phyloP scores from a whole-genome alignment of 1,140 invertebrate species.

The Drosophila elegans region DNA sequence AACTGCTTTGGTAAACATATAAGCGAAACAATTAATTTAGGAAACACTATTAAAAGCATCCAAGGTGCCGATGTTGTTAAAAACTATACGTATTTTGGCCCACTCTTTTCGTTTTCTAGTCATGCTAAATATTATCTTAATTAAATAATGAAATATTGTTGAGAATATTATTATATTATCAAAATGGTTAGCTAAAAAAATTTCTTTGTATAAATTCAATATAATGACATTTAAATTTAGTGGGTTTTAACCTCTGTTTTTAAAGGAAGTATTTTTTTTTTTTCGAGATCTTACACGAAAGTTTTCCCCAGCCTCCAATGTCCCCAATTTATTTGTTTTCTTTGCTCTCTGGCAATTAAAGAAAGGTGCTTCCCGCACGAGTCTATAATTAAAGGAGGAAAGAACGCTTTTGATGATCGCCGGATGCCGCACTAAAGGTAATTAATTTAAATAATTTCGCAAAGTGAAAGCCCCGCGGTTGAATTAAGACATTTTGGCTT shows the following conservation, averaged over 20 bases:
- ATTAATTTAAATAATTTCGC: constrained; percentile 78
- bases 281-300: background rate
- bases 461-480: constrained; percentile 58
- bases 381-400: constrained; percentile 59
- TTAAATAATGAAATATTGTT: too few relatives aligned
- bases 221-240: too few relatives aligned
- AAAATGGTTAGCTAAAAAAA: too few relatives aligned
- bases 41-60: too few relatives aligned
- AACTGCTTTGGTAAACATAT: constrained; percentile 3
- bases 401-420: constrained; percentile 55
- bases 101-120: too few relatives aligned
- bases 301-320: background rate
- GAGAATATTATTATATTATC: too few relatives aligned
- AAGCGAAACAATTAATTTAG: background rate
- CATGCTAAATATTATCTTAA: too few relatives aligned
- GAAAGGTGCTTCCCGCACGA: constrained; percentile 10
- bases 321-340: constrained; percentile 1
- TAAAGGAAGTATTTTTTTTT: too few relatives aligned
- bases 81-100: too few relatives aligned
- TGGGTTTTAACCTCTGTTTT: too few relatives aligned
- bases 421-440: constrained; percentile 38
- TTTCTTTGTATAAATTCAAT: too few relatives aligned
- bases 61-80: too few relatives aligned
- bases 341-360: constrained; percentile 47
- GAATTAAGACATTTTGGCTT: constrained; percentile 67